Percentiles rank a stretch among this genome's conserved stretches.
These are phyloP conservation scores for Piscicola geometra DNA, from an alignment of 2,888 invertebrate genomes.

Conservation along the genomic window DNA sequence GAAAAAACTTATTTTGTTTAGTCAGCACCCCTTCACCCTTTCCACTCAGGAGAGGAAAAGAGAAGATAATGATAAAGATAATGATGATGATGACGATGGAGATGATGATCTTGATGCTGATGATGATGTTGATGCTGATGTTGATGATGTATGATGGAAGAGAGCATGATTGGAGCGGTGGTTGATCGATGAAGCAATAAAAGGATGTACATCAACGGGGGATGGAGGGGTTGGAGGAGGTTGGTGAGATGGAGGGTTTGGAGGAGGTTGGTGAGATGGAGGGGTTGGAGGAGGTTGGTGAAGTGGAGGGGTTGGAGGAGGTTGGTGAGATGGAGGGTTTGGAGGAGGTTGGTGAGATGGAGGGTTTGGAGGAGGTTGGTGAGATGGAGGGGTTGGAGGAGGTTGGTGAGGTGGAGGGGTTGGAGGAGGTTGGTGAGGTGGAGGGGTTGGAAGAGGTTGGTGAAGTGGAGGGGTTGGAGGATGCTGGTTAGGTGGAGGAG, in stretches of 20 bases:
- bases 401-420: neutral
- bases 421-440: slow-evolving; percentile 12
- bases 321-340: neutral
- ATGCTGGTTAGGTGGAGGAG: neutral
- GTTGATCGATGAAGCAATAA: no score
- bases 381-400: neutral
- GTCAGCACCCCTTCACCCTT: no score
- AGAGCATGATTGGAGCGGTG: neutral
- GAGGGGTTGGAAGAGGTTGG: slow-evolving; percentile 9
- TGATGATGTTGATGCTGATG: slow-evolving; percentile 25
- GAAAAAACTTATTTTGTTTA: no score
- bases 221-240: neutral
- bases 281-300: slow-evolving; percentile 4
- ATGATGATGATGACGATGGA: slow-evolving; percentile 21
- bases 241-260: neutral
- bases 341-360: neutral
- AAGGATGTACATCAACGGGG: neutral
- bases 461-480: neutral
- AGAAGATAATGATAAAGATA: slow-evolving; percentile 18
- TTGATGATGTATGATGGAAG: slow-evolving; percentile 20
- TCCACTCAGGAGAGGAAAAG: no score
- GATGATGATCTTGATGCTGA: slow-evolving; percentile 25
- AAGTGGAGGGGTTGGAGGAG: neutral
- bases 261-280: slow-evolving; percentile 13
- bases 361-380: neutral